Evolutionary conservation across 2,797 vertebrate genomes (phyloP), one percentile per base, ranked within the genome.

Genomic region (Brachyrhaphis roseni): DNA sequence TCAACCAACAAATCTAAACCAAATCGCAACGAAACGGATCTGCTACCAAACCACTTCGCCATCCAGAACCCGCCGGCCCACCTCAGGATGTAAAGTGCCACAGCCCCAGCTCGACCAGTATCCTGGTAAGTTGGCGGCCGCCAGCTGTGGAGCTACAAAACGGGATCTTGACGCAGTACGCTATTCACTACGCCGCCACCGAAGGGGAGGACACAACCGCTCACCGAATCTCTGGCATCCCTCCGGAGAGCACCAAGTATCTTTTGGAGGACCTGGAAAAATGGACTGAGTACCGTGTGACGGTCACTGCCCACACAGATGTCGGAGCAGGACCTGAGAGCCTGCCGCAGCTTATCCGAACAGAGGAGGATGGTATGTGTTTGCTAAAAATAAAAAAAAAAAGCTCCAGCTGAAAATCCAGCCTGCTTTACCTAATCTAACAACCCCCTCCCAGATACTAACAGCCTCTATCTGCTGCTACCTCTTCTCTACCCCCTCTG

Each of bases 341-440:
- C 94, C 92, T 96, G 85, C 96, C 97, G 74, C 94, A 97, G 93
- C 96, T 98, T 94, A 93, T 98, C 95, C 98, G 98, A 95, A 99
- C 98, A 83, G 98, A 99, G 97, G 98, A 99, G 97, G 98, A 99
- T 97, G 98, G 98, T 99, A 99, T 97, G 98, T 99, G 97, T 91
- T 91, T 82, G 79, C 84, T 81, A 74, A 90, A 88, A 77, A 41
- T 15, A 46, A 72, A 46, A 72, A 59, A 26, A 75, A 62, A 62
- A 86, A 91, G 78, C 84, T 76, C 76, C 80, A 71, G 86, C 93
- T 86, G 88, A 88, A 90, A 89, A 87, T 83, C 87, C 87, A 92
- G 84, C 78, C 87, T 78, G 80, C 80, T 85, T 82, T 84, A 86
- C 86, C 90, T 91, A 91, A 91, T 89, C 86, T 57, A 77, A 74